Percentiles rank a stretch among this genome's conserved stretches.
These are phyloP conservation scores for Athrips mouffetella DNA, from an alignment of 2,888 invertebrate species.

Conservation along the genomic window DNA sequence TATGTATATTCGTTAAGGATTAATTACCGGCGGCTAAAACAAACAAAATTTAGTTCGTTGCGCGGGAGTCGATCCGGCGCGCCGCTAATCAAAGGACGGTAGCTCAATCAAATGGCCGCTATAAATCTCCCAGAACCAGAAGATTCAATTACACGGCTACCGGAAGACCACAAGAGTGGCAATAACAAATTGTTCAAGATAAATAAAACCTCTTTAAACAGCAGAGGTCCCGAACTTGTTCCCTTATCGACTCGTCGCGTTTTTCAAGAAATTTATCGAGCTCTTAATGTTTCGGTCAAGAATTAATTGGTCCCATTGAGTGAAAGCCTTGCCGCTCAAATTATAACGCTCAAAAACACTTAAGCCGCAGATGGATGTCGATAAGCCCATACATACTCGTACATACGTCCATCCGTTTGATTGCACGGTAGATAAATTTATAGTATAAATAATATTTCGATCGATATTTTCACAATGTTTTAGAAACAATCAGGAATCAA, in stretches of 20 bases:
- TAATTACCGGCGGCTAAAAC: conserved; percentile 29
- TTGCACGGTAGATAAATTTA: conserved; percentile 15
- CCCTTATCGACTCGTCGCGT: conserved; percentile 50
- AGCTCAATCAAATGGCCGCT: conserved; percentile 57
- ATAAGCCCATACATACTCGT: conserved; percentile 34
- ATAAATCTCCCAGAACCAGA: conserved; percentile 73
- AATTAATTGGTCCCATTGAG: conserved; percentile 63
- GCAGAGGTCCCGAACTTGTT: conserved; percentile 56
- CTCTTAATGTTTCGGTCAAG: conserved; percentile 63
- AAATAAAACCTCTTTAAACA: conserved; percentile 72
- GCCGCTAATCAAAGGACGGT: conserved; percentile 68
- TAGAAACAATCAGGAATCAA: too few relatives aligned
- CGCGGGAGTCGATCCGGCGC: conserved; percentile 33
- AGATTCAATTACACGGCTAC: conserved; percentile 76
- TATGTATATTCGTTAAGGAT: conserved; percentile 17
- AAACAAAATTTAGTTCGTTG: conserved; percentile 40
- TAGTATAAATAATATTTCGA: conserved; percentile 14
- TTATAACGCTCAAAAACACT: conserved; percentile 59
- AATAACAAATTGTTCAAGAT: conserved; percentile 76
- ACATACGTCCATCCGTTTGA: conserved; percentile 17
- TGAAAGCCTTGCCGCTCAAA: conserved; percentile 63
- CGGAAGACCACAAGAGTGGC: conserved; percentile 68
- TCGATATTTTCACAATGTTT: conserved; percentile 16
- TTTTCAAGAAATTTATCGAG: conserved; percentile 65
- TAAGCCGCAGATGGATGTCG: conserved; percentile 44